Conservation (phyloP, 1,140 invertebrate genomes). For the Philopotamus ludificatus region DNA sequence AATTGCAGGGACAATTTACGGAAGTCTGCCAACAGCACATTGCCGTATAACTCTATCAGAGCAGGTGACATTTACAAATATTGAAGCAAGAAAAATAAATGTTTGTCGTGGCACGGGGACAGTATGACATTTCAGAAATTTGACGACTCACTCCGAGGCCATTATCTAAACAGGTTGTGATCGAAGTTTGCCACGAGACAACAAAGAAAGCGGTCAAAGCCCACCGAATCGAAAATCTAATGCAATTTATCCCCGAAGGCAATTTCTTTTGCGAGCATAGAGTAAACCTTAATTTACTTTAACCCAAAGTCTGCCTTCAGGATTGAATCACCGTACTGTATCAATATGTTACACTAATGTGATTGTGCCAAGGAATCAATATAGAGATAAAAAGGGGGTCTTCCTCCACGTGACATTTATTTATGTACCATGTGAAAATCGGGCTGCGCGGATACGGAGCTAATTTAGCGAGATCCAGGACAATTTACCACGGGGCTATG, state of each 20-base stretch:
- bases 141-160: neutral
- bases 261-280: slow-evolving; percentile 16
- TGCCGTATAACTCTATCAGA: too few relatives aligned
- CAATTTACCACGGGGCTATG: too few relatives aligned
- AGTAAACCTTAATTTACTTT: slow-evolving; percentile 34
- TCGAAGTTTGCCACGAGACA: slow-evolving; percentile 4
- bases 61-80: neutral
- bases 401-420: neutral
- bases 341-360: slow-evolving; percentile 4
- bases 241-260: slow-evolving; percentile 29
- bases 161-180: slow-evolving; percentile 2
- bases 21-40: too few relatives aligned
- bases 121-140: neutral
- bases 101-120: neutral
- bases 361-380: slow-evolving; percentile 4
- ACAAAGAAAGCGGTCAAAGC: neutral
- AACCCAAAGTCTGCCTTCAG: slow-evolving; percentile 14
- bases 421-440: too few relatives aligned
- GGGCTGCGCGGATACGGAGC: too few relatives aligned
- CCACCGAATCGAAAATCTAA: slow-evolving; percentile 17
- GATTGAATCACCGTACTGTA: neutral
- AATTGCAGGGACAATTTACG: too few relatives aligned
- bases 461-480: too few relatives aligned
- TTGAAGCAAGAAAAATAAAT: neutral
- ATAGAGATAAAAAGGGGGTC: neutral